These are phyloP conservation scores for Plectropomus leopardus DNA, from an alignment of 2,113 vertebrate genomes.

Conservation along the genomic window DNA sequence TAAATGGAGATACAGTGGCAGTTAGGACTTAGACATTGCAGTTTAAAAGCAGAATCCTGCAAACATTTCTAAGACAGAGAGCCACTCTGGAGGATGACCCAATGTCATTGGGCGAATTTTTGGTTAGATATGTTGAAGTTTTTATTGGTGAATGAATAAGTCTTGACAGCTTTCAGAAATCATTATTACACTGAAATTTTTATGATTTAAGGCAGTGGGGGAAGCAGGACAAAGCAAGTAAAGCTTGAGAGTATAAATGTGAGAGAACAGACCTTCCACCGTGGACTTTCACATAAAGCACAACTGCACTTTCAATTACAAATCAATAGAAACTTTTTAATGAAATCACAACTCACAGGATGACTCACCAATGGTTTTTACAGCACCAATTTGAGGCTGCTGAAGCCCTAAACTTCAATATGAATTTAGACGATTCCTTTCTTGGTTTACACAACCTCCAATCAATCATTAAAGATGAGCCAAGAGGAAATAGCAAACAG, in stretches of 20 bases:
- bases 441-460: too few species aligned
- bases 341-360: not conserved
- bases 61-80: not conserved
- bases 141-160: not conserved
- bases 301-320: not conserved
- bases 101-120: not conserved
- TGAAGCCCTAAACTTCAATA: too few species aligned
- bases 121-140: not conserved
- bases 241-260: not conserved
- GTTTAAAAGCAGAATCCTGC: not conserved
- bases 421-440: too few species aligned
- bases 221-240: not conserved
- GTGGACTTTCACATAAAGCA: not conserved
- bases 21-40: not conserved
- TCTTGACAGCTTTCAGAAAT: not conserved
- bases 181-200: not conserved
- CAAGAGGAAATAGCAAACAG: too few species aligned
- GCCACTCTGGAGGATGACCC: not conserved
- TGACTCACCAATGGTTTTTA: too few species aligned
- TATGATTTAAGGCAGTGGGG: not conserved
- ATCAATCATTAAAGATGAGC: too few species aligned
- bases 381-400: too few species aligned
- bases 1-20: conserved; percentile 4
- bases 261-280: not conserved
- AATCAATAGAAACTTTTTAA: not conserved